A percentile compares a stretch with the other conserved stretches of the same genome.
Evolutionary conservation across 2,888 invertebrate genomes (phyloP).

Genomic region (Drosophila picticornis): DNA sequence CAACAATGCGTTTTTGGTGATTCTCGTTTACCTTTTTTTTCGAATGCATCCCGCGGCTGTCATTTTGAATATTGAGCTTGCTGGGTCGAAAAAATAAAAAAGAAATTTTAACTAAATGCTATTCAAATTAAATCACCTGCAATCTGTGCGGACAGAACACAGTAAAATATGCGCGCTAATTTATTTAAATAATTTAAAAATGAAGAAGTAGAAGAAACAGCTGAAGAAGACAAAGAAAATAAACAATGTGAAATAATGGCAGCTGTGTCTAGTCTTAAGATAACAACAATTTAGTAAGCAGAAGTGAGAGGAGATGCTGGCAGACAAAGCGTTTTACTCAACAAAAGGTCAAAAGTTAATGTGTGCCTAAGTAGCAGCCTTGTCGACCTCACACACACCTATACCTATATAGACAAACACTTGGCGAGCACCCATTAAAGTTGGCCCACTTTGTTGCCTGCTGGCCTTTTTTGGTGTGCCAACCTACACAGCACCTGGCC

Average conservation of each 20-base stretch:
- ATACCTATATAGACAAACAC: conserved; percentile 13
- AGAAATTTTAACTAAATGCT: conserved; percentile 57
- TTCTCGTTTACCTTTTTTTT: conserved; percentile 9
- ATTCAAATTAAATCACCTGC: conserved; percentile 74
- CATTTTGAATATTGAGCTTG: conserved; percentile 22
- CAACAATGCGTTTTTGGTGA: conserved; percentile 60
- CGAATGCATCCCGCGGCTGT: conserved; percentile 53
- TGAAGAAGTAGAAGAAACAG: conserved; percentile 11
- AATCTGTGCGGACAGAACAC: conserved; percentile 54
- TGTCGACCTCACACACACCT: conserved; percentile 32
- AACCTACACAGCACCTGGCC: conserved; percentile 26
- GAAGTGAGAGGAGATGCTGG: conserved; percentile 27
- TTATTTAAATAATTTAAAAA: conserved; percentile 79
- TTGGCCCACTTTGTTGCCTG: conserved; percentile 49
- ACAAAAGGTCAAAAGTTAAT: conserved; percentile 80
- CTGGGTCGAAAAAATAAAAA: conserved; percentile 20
- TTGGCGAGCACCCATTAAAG: conserved; percentile 57
- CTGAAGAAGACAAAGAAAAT: conserved; percentile 21
- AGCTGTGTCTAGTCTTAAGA: conserved; percentile 74
- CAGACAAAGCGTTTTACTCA: conserved; percentile 61
- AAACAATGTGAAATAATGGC: conserved; percentile 56
- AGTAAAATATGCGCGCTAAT: conserved; percentile 62
- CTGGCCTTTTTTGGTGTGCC: conserved; percentile 34
- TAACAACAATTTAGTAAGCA: conserved; percentile 57
- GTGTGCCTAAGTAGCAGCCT: conserved; percentile 72